Evolutionary conservation across 2,888 invertebrate species (phyloP), one percentile per base, ranked within the genome.

Genomic region (Andrena flavipes): DNA sequence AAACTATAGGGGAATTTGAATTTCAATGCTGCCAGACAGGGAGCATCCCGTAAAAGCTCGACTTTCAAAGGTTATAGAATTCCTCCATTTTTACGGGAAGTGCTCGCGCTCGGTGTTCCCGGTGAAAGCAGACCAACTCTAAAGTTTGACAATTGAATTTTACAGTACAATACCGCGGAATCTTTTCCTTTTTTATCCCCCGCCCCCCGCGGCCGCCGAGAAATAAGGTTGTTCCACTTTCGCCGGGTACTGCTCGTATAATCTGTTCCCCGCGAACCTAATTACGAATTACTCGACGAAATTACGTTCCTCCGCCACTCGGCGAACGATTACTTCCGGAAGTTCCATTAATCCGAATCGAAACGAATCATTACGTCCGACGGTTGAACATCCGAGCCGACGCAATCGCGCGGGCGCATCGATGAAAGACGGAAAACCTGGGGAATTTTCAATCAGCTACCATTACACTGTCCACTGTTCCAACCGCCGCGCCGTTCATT

Each of bases 111-210:
- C 16, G 26, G n/a, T 49, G 64, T 65, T 49, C 3, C 64, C 26
- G 16, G n/a, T 1, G 23, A 33, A 35, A 63, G 20, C 26, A 42
- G 42, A n/a, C 33, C 4, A 59, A 70, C 59, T 35, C 42, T 1
- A 16, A 29, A 30, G 29, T 60, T 70, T 56, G 20, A 60, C 59
- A 70, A 60, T 70, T 60, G 60, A 70, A 70, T 70, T 70, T 60
- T 4, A 29, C 42, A 70, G 59, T 42, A 42, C 29, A 30, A 70
- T 48, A 60, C 26, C 10, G 29, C 23, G 8, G 42, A 35, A 20
- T 63, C 23, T 6, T 33, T n/a, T 4, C 13, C 29, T 48, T 16
- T 62, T 33, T 42, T 42, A 16, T 42, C 16, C 16, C 42, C 16
- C 16, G 0, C 42, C 2, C 8, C 5, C 16, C 10, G 1, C 0